These are phyloP conservation scores for Chaitophorus viminalis DNA, from an alignment of 2,888 invertebrate species.

Conservation along the genomic window DNA sequence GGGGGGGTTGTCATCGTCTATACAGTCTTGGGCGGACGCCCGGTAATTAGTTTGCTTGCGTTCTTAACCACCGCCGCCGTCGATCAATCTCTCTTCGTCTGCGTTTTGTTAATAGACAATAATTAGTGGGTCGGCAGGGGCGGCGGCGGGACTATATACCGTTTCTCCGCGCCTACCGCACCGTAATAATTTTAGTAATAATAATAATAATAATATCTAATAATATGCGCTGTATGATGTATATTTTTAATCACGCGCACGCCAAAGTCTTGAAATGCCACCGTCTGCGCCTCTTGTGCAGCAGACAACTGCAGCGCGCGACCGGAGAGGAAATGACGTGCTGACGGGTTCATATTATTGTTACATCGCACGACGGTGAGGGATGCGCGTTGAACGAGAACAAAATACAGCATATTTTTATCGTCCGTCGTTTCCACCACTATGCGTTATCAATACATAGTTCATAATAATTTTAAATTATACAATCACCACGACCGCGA, in stretches of 20 bases:
- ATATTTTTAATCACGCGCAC: conserved; percentile 1
- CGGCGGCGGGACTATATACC: background rate
- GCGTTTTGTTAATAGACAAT: conserved; percentile 56
- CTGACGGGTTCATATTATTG: conserved; percentile 60
- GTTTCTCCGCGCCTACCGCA: background rate
- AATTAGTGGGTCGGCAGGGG: conserved; percentile 40
- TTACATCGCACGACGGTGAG: background rate
- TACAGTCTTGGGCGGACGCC: background rate
- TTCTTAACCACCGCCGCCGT: background rate
- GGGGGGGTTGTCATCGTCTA: conserved; percentile 11
- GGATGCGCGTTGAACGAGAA: conserved; percentile 25
- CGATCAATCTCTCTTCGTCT: conserved; percentile 50
- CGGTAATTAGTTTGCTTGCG: conserved; percentile 27
- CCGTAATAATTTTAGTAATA: no score
- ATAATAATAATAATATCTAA: no score
- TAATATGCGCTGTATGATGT: background rate
- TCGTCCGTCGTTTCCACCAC: conserved; percentile 11
- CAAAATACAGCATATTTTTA: conserved; percentile 29
- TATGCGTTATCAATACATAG: background rate
- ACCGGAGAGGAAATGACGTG: conserved; percentile 32
- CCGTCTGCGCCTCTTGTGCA: no score
- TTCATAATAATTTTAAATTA: background rate
- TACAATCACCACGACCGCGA: background rate
- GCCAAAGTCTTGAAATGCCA: background rate
- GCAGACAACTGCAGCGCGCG: background rate